phyloP scores from a whole-genome alignment of 2,113 vertebrate genomes.

The Mastomys natalensis region DNA sequence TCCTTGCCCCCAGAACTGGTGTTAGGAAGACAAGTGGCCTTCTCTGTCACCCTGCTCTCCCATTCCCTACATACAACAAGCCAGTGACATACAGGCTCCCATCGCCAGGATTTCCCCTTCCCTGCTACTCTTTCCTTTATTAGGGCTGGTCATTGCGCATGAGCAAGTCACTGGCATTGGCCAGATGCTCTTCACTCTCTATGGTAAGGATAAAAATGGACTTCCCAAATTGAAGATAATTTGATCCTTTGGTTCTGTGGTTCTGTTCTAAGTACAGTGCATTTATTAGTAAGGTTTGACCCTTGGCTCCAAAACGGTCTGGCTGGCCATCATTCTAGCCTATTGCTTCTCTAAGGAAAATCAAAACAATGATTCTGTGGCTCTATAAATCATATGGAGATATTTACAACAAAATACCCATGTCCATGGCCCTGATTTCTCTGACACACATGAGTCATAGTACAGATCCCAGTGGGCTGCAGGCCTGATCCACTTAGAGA shows the following conservation, averaged over 20 bases:
- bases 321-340: neutral
- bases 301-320: conserved; percentile 78
- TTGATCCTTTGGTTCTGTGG: conserved; percentile 32
- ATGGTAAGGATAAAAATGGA: conserved; percentile 38
- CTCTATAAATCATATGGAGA: conserved; percentile 16
- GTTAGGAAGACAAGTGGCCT: neutral
- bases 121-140: neutral
- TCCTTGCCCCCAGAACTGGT: neutral
- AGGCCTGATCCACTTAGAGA: neutral
- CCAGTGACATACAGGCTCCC: neutral
- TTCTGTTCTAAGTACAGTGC: conserved; percentile 61
- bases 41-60: neutral
- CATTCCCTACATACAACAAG: neutral
- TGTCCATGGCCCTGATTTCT: neutral
- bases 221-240: neutral
- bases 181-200: neutral
- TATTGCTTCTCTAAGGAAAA: conserved; percentile 59
- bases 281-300: conserved; percentile 72
- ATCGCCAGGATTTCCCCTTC: conserved; percentile 66
- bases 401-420: neutral
- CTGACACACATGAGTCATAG: neutral
- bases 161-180: conserved; percentile 55
- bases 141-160: neutral
- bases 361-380: conserved; percentile 34
- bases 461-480: neutral